Conservation (phyloP, 1,140 invertebrate species). For the Camponotus floridanus region DNA sequence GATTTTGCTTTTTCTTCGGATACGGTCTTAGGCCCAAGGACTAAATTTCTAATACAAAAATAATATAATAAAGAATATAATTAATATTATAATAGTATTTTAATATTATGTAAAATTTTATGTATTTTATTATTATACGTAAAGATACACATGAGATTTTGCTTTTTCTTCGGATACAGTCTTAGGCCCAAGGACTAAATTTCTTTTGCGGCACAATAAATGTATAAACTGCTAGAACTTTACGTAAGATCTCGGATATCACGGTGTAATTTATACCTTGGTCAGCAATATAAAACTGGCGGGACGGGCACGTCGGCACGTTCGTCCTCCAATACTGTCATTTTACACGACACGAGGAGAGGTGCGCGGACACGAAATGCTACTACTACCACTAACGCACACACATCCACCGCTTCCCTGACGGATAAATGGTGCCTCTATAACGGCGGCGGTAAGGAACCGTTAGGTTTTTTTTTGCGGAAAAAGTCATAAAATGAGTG, state of each 20-base stretch:
- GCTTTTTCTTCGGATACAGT: not conserved
- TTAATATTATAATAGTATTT: not conserved
- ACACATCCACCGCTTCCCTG: conserved; percentile 38
- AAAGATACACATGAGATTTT: not conserved
- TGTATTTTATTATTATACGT: not conserved
- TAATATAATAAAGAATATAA: no score
- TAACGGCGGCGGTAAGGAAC: conserved; percentile 60
- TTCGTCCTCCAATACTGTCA: conserved; percentile 73
- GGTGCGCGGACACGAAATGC: conserved; percentile 53
- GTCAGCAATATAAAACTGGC: conserved; percentile 80
- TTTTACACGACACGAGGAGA: conserved; percentile 66
- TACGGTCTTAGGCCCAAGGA: not conserved
- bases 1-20: not conserved
- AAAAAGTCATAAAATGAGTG: conserved; percentile 81
- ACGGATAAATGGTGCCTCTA: conserved; percentile 58
- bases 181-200: not conserved
- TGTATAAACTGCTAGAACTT: conserved; percentile 22
- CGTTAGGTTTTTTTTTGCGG: conserved; percentile 79
- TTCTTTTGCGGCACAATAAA: not conserved
- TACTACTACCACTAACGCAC: conserved; percentile 52
- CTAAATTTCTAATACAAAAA: not conserved
- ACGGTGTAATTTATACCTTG: conserved; percentile 73
- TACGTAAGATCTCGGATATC: conserved; percentile 46
- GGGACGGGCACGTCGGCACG: conserved; percentile 78
- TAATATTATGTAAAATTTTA: no score